phyloP scores from a whole-genome alignment of 2,797 vertebrate species.

The Pseudochirops cupreus region DNA sequence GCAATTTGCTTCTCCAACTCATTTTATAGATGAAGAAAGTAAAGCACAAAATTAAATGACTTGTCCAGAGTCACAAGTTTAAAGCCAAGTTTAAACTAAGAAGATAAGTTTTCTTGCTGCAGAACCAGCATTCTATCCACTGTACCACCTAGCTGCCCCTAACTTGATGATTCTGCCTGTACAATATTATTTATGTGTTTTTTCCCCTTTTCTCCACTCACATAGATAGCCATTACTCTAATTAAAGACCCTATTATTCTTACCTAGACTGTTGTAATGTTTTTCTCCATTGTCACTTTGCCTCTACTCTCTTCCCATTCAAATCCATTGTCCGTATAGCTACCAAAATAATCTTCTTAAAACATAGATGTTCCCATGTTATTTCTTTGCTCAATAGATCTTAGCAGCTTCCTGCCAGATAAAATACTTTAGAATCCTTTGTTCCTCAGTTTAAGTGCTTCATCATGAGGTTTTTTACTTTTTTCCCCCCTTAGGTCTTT shows the following conservation, averaged over 20 bases:
- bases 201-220: background rate
- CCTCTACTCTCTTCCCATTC: background rate
- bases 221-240: background rate
- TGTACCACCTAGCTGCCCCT: background rate
- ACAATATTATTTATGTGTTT: background rate
- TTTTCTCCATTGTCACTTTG: background rate
- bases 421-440: background rate
- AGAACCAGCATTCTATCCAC: too few relatives aligned
- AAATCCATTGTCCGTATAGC: background rate
- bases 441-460: background rate
- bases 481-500: background rate
- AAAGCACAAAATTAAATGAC: too few relatives aligned
- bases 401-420: background rate
- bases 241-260: background rate
- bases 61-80: too few relatives aligned
- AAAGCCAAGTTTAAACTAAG: too few relatives aligned
- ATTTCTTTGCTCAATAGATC: background rate
- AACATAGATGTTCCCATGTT: background rate
- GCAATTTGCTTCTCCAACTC: too few relatives aligned
- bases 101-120: too few relatives aligned
- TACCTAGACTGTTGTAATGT: background rate
- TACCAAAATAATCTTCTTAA: background rate
- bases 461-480: background rate
- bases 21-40: too few relatives aligned
- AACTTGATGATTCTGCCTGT: background rate